These are phyloP conservation scores for Saimiri boliviensis DNA, from an alignment of 2,113 vertebrate genomes.

Conservation along the genomic window DNA sequence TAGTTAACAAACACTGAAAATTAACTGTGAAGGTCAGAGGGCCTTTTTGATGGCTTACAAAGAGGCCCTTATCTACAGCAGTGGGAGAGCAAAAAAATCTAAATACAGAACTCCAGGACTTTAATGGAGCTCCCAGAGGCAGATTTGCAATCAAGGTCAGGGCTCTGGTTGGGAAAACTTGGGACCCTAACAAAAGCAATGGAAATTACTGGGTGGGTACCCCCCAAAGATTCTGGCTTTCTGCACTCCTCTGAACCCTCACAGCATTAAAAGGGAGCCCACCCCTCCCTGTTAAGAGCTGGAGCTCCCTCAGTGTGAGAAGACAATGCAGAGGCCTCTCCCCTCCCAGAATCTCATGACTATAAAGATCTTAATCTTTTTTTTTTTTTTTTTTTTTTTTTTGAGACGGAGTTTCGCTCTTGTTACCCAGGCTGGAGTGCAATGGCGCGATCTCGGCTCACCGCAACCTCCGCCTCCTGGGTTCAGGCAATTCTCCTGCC, in stretches of 20 bases:
- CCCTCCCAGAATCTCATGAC: background rate
- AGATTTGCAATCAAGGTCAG: background rate
- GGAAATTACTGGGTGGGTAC: background rate
- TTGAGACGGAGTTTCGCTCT: too few species aligned
- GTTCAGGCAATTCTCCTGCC: too few species aligned
- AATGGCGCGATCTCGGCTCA: too few species aligned
- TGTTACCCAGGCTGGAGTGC: too few species aligned
- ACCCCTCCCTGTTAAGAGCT: background rate
- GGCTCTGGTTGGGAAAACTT: background rate
- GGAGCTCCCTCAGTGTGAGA: background rate
- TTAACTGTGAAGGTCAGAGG: slow-evolving; percentile 44
- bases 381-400: too few species aligned
- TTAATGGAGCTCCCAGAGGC: background rate
- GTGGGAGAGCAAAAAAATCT: background rate
- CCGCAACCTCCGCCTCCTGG: too few species aligned
- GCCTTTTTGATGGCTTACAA: slow-evolving; percentile 35
- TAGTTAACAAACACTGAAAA: slow-evolving; percentile 53
- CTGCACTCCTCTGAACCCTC: background rate
- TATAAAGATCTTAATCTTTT: background rate
- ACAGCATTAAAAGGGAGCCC: background rate
- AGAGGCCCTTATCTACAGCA: slow-evolving; percentile 41
- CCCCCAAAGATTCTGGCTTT: background rate
- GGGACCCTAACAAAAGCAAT: background rate
- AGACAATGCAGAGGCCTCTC: background rate
- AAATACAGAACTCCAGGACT: background rate